Conservation (phyloP, 2,797 vertebrate genomes). For the Chiloscyllium punctatum region DNA sequence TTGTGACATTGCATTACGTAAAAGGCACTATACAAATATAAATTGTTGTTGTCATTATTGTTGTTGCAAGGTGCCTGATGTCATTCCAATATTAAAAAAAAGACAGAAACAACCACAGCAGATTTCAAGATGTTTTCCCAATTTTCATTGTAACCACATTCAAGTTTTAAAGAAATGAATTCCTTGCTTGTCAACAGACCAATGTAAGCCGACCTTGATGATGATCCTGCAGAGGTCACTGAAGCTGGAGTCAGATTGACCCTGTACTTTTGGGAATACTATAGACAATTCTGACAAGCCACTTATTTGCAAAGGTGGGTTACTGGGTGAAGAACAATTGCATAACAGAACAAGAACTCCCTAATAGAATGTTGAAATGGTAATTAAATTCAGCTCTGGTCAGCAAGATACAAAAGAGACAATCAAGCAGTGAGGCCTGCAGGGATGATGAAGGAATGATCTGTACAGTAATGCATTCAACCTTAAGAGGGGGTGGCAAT, state of each 20-base stretch:
- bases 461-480: neutral
- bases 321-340: neutral
- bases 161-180: neutral
- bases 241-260: neutral
- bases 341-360: neutral
- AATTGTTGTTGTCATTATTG: no score
- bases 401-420: neutral
- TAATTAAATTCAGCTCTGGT: neutral
- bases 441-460: neutral
- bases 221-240: neutral
- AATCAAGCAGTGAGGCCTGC: no score
- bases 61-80: neutral
- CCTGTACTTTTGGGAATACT: neutral
- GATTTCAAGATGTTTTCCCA: neutral
- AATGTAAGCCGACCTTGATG: neutral
- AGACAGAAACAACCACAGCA: neutral
- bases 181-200: neutral
- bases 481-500: no score
- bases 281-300: neutral
- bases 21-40: no score
- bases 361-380: neutral
- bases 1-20: no score
- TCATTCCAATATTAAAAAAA: neutral
- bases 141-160: neutral
- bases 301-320: neutral